phyloP scores from a whole-genome alignment of 2,888 invertebrate species.

The Dione juno region DNA sequence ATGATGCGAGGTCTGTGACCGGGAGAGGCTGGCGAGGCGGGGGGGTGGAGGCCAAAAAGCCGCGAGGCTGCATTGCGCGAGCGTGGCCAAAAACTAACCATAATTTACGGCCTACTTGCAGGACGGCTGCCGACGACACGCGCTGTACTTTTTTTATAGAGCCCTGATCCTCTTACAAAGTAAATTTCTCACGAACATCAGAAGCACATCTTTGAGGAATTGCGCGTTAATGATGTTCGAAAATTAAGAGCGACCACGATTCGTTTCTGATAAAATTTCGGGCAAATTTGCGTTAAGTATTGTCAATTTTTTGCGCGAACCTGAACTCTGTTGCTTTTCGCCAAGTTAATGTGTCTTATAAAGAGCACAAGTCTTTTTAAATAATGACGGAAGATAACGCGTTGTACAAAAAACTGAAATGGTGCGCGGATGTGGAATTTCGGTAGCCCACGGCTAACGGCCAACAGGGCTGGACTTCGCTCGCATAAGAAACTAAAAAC shows the following conservation, averaged over 20 bases:
- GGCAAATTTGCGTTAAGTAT: conserved; percentile 49
- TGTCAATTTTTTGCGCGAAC: conserved; percentile 31
- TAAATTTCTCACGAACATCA: conserved; percentile 79
- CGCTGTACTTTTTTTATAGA: conserved; percentile 69
- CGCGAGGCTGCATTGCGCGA: conserved; percentile 79
- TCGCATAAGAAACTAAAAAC: background rate
- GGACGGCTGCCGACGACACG: conserved; percentile 75
- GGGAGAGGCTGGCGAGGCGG: conserved; percentile 56
- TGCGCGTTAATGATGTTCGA: conserved; percentile 71
- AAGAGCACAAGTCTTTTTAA: conserved; percentile 42
- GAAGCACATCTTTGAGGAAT: conserved; percentile 72
- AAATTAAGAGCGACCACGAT: conserved; percentile 62
- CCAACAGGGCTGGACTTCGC: conserved; percentile 58
- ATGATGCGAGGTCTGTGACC: conserved; percentile 80
- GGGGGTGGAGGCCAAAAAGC: conserved; percentile 67
- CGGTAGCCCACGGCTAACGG: conserved; percentile 69
- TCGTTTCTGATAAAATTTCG: conserved; percentile 58
- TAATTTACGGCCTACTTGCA: conserved; percentile 83
- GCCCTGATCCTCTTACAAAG: conserved; percentile 77
- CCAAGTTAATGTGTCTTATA: conserved; percentile 36
- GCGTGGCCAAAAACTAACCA: conserved; percentile 83
- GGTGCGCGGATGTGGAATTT: conserved; percentile 66
- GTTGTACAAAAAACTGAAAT: conserved; percentile 48
- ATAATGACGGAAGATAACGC: conserved; percentile 58
- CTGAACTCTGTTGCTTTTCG: conserved; percentile 37